Evolutionary conservation across 2,797 vertebrate species (phyloP).

Genomic region (Trachops cirrhosus): DNA sequence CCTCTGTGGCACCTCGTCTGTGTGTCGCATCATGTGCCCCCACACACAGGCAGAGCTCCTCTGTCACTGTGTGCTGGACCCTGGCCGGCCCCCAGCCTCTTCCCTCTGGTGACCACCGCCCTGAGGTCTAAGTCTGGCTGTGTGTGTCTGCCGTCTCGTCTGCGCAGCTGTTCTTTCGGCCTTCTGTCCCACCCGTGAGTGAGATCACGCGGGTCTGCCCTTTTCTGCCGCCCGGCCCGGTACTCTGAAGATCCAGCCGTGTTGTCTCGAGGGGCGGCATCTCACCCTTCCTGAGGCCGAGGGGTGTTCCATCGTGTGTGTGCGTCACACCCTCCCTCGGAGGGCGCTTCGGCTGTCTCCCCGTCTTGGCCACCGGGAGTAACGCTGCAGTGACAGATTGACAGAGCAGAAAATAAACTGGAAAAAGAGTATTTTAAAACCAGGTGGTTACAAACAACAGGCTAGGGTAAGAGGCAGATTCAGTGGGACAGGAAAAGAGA

Average conservation of each 20-base stretch:
- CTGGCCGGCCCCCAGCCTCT: not conserved
- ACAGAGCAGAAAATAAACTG: not conserved
- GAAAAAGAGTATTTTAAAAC: not conserved
- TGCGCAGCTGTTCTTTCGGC: not conserved
- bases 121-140: not conserved
- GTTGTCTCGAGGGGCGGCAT: accelerated
- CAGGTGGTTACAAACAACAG: not conserved
- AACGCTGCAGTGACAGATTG: not conserved
- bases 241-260: accelerated
- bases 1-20: not conserved
- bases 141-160: not conserved
- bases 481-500: accelerated
- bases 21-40: not conserved
- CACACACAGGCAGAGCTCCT: not conserved
- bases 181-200: accelerated
- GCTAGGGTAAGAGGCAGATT: accelerated
- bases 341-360: not conserved
- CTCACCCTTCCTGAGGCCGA: not conserved
- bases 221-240: accelerated
- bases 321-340: not conserved
- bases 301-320: not conserved
- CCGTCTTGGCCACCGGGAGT: not conserved
- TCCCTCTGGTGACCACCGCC: accelerated
- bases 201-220: not conserved
- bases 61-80: accelerated